Base-by-base conservation (phyloP, 2,797 vertebrate species). In the Tarsius wallacei region DNA sequence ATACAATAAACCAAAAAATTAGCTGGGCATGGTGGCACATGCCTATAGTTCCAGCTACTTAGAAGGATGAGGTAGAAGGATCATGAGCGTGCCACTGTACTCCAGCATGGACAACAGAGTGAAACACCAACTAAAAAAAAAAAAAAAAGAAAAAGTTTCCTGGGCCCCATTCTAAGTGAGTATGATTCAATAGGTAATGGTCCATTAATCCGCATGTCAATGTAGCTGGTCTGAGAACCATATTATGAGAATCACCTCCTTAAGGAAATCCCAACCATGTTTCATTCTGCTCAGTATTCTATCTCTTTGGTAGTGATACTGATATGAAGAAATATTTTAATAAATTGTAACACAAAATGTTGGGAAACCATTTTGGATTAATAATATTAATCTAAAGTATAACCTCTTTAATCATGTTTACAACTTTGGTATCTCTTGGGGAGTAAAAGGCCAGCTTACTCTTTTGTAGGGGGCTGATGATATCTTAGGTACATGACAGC, bases 261-360 rank as follows among this genome's bases (percentile, higher is more conserved):
- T 64, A 84, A 70, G 66, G n/a, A 21, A 49, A 66, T 84, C 49
- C 92, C 5, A 80, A 16, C 21, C 11, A 71, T 5, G 2, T 89
- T 86, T 89, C 51, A 66, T n/a, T 90, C 33, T 77, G 19, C 19
- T 83, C 24, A 96, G 61, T 90, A 90, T 57, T 94, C 61, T 92
- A 36, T 86, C 49, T 90, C 70, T 42, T 42, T 42, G 42, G 42
- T 42, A 42, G 42, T 66, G 84, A 95, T 5, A 84, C 8, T 87
- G 59, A 93, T 33, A 21, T 68, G 42, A 87, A 87, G 28, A 49
- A 92, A 70, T 70, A 94, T 73, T 95, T 96, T 83, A 82, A 64
- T 80, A 92, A 96, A 87, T 4, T 61, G 1, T 7, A 93, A 89
- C 26, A 78, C 17, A 78, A 93, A 94, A 97, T 87, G 53, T 64